A percentile compares a stretch with the other conserved stretches of the same genome.
These are phyloP conservation scores for Altica lythri DNA, from an alignment of 2,888 invertebrate genomes.

Conservation along the genomic window DNA sequence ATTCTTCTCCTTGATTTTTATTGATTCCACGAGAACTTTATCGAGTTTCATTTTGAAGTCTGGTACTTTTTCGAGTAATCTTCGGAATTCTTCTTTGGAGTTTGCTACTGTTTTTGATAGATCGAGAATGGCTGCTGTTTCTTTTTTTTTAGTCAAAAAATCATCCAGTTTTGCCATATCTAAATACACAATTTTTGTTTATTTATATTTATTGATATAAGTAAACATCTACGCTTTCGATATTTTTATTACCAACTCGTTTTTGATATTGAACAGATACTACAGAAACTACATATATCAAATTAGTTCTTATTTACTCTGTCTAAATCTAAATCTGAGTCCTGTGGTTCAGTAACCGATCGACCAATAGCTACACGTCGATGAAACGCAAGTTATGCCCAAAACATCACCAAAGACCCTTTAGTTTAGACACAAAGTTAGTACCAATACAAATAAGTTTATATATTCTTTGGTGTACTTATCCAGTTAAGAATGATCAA, in stretches of 20 bases:
- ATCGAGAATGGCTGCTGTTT: conserved; percentile 81
- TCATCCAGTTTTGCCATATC: conserved; percentile 77
- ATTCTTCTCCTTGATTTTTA: conserved; percentile 75
- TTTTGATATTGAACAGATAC: no score
- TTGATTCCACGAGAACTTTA: conserved; percentile 77
- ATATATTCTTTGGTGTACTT: no score
- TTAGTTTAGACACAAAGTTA: no score
- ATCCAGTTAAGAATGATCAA: no score
- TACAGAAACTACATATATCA: no score
- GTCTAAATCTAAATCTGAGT: no score
- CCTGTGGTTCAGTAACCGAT: no score
- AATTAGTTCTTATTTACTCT: no score
- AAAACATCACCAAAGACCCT: no score
- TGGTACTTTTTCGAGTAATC: conserved; percentile 82
- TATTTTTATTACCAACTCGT: conserved; percentile 4
- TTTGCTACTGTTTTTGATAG: conserved; percentile 78
- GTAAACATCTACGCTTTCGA: conserved; percentile 25
- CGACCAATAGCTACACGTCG: no score
- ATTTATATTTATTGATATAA: conserved; percentile 10
- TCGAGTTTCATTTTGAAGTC: conserved; percentile 89
- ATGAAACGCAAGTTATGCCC: no score
- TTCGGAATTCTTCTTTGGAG: conserved; percentile 81
- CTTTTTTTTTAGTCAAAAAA: conserved; percentile 82
- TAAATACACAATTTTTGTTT: conserved; percentile 27
- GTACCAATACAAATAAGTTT: no score